Evolutionary conservation across 1,140 invertebrate genomes (phyloP), one percentile per base, ranked within the genome.

Genomic region (Radopholus similis): DNA sequence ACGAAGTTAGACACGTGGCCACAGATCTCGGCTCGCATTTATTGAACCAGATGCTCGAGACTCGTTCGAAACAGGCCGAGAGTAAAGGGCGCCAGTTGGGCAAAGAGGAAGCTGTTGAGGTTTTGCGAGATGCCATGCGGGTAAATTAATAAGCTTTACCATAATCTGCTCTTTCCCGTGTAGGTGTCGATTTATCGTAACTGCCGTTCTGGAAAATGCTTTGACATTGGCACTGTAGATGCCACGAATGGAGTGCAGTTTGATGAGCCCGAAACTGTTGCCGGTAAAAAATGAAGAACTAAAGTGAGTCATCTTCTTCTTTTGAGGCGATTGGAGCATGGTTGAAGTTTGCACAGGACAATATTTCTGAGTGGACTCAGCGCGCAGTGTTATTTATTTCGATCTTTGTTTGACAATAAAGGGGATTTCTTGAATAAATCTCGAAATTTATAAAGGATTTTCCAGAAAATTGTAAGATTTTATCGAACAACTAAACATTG

Each of bases 21-120:
- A 81, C 80, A 37, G 79, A 74, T 28, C 15, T 81, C 9, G 79
- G 80, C 18, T 53, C 74, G 13, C 71, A 74, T 64, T 35, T 82
- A 2, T 68, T 80, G 11, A 78, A 73, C 56, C 66, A 74, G 54
- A 59, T 54, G 71, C 66, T 30, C 60, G 71, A 40, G 64, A 64
- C 35, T 51, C 58, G 58, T 4, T 40, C 32, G 21, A 51, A 6
- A 11, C 40, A 62, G 37, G 40, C 30, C 9, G 30, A 21, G 8
- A 28, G 18, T 8, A 13, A 4, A 23, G 18, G 62, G 30, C 58
- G n/a, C n/a, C n/a, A 75, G 2, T 15, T 73, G 3, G 49, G 51
- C 55, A 70, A 60, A 18, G 66, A 76, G 8, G 76, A 78, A 13
- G 74, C 77, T 21, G 28, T 62, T 26, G 2, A 11, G 4, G 5